Conservation (phyloP, 1,140 invertebrate species). For the Euura lappo region DNA sequence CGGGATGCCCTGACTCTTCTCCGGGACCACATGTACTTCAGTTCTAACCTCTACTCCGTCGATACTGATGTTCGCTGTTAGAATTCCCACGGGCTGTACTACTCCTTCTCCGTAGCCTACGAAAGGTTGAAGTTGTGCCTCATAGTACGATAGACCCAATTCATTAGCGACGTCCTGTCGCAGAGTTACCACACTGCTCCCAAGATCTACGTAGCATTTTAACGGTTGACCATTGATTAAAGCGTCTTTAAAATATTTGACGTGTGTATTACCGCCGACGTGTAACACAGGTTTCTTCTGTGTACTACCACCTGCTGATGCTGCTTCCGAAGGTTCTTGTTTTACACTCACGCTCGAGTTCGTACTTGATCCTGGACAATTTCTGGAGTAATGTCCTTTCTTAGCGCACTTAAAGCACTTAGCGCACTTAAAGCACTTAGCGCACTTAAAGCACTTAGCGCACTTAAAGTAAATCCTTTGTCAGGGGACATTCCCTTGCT, state of each 20-base stretch:
- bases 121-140: not conserved
- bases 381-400: no score
- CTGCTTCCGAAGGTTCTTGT: not conserved
- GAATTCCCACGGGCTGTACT: slow-evolving; percentile 12
- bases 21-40: slow-evolving; percentile 12
- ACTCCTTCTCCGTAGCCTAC: slow-evolving; percentile 10
- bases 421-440: no score
- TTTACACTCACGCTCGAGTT: not conserved
- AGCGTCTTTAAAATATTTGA: slow-evolving; percentile 19
- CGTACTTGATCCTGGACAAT: no score
- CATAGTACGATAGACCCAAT: slow-evolving; percentile 11
- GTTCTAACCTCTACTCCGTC: slow-evolving; percentile 10
- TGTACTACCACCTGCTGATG: not conserved
- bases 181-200: slow-evolving; percentile 13
- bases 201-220: slow-evolving; percentile 18
- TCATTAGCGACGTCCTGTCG: slow-evolving; percentile 17
- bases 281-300: slow-evolving; percentile 3
- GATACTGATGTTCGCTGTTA: not conserved
- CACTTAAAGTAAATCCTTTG: not conserved
- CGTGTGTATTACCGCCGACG: slow-evolving; percentile 9
- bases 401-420: no score
- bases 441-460: no score
- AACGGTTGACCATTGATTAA: slow-evolving; percentile 11
- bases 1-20: slow-evolving; percentile 4
- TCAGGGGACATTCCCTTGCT: not conserved